Evolutionary conservation across 2,888 invertebrate genomes (phyloP).

Genomic region (Chydorus sphaericus): DNA sequence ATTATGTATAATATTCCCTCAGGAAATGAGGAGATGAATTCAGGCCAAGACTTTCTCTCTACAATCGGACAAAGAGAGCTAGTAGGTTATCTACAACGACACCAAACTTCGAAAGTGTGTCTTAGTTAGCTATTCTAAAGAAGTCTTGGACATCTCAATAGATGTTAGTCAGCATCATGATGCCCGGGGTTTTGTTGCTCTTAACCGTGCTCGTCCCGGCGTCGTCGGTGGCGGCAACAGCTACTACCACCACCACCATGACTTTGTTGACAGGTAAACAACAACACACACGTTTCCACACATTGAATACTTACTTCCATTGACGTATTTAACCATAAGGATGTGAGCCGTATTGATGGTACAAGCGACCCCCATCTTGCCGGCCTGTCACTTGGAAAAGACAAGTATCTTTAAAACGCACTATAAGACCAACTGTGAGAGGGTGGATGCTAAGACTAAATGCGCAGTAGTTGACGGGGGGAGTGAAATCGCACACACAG

Average conservation of each 20-base stretch:
- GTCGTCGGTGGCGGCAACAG: background rate
- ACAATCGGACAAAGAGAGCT: too few species aligned
- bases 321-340: conserved; percentile 5
- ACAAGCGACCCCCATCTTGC: conserved; percentile 5
- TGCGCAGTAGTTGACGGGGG: background rate
- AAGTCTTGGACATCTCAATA: too few species aligned
- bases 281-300: background rate
- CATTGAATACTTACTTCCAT: background rate
- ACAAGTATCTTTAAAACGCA: too few species aligned
- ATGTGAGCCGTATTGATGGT: background rate
- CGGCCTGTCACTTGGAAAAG: too few species aligned
- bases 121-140: too few species aligned
- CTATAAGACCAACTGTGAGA: background rate
- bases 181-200: too few species aligned
- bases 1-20: too few species aligned
- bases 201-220: background rate
- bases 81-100: too few species aligned
- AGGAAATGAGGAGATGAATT: too few species aligned
- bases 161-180: too few species aligned
- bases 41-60: too few species aligned
- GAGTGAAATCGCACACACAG: conserved; percentile 1
- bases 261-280: background rate
- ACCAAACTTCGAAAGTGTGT: too few species aligned
- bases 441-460: background rate
- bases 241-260: background rate